These are phyloP conservation scores for Thumatha senex DNA, from an alignment of 2,888 invertebrate species.

Conservation along the genomic window DNA sequence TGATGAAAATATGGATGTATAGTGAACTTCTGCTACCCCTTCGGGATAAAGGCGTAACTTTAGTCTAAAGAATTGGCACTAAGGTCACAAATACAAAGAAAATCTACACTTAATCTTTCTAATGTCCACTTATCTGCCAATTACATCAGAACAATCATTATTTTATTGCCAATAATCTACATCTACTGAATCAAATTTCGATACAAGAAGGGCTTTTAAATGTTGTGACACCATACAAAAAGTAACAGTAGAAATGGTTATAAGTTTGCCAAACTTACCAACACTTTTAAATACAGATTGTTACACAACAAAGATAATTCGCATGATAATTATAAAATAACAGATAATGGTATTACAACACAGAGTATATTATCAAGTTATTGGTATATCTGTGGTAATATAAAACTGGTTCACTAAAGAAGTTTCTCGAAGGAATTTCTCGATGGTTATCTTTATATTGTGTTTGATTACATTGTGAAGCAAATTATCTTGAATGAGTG, in stretches of 20 bases:
- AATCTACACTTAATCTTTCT: too few species aligned
- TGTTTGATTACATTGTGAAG: background rate
- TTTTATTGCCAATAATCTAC: background rate
- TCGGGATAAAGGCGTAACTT: too few species aligned
- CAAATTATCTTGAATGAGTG: too few species aligned
- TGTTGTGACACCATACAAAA: background rate
- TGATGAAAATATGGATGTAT: too few species aligned
- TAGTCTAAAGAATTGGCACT: too few species aligned
- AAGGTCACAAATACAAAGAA: too few species aligned
- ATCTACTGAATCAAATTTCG: background rate
- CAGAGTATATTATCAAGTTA: conserved; percentile 12
- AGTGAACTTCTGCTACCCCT: too few species aligned
- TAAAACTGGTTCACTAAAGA: conserved; percentile 15
- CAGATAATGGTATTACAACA: conserved; percentile 6
- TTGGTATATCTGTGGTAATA: conserved; percentile 3
- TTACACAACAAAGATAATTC: background rate
- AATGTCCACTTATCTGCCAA: background rate
- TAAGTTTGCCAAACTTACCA: conserved; percentile 7
- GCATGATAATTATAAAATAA: conserved; percentile 5
- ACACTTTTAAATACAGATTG: conserved; percentile 6
- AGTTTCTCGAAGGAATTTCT: background rate
- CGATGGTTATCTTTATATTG: background rate
- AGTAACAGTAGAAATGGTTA: background rate
- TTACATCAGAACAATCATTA: background rate
- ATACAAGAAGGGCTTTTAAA: background rate